Conservation (phyloP, 2,113 vertebrate species). For the Naja naja region DNA sequence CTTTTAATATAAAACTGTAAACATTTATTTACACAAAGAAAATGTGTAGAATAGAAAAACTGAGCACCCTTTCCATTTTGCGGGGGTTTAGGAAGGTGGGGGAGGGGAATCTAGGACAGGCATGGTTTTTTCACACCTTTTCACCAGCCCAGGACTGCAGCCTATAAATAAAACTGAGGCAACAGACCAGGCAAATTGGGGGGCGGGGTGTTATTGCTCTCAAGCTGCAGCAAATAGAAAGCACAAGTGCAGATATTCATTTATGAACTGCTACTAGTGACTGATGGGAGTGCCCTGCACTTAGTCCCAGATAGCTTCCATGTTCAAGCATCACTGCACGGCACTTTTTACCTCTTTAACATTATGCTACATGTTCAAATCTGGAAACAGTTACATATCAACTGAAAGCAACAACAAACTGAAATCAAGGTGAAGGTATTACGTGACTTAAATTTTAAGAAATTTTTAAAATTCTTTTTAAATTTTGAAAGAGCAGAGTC, state of each 20-base stretch:
- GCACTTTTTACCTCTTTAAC: conserved; percentile 14
- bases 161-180: conserved; percentile 78
- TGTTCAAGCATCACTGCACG: conserved; percentile 40
- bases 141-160: conserved; percentile 58
- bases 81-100: conserved; percentile 68
- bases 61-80: conserved; percentile 74
- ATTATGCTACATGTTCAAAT: not conserved
- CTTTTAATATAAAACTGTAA: conserved; percentile 87
- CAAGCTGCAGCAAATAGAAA: conserved; percentile 68
- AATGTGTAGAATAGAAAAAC: conserved; percentile 75
- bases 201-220: conserved; percentile 76
- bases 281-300: conserved; percentile 48
- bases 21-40: conserved; percentile 87
- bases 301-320: not conserved
- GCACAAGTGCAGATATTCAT: conserved; percentile 48
- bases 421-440: not conserved
- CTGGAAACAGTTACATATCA: fast-evolving
- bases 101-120: conserved; percentile 58
- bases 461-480: not conserved
- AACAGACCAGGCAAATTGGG: conserved; percentile 54
- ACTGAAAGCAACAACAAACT: conserved; percentile 11
- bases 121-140: conserved; percentile 52
- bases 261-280: conserved; percentile 31
- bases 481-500: not conserved
- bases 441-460: not conserved